phyloP scores from a whole-genome alignment of 2,888 invertebrate genomes.

The Itoplectis maculator region DNA sequence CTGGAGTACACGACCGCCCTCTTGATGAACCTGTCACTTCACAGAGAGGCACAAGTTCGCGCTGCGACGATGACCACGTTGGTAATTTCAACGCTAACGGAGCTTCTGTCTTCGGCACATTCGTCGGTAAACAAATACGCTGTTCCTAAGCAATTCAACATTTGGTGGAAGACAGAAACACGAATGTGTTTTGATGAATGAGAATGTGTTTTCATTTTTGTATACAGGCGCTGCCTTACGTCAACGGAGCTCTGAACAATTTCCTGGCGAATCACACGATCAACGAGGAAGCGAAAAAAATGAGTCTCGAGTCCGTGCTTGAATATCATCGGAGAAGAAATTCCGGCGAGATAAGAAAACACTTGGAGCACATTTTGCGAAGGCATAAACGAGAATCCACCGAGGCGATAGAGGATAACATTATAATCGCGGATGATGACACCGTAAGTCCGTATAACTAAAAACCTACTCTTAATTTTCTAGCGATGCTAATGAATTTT shows the following conservation, averaged over 20 bases:
- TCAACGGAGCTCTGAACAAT: conserved; percentile 84
- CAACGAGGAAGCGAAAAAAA: conserved; percentile 84
- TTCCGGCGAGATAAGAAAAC: conserved; percentile 77
- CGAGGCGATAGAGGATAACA: conserved; percentile 71
- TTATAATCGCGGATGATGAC: conserved; percentile 76
- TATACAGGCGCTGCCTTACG: conserved; percentile 77
- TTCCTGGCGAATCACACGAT: conserved; percentile 85
- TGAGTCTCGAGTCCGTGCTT: conserved; percentile 75
- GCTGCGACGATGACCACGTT: conserved; percentile 76
- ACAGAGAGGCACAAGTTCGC: conserved; percentile 84
- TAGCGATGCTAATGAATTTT: background rate
- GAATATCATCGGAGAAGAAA: conserved; percentile 76
- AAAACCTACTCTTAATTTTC: no score
- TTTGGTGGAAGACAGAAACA: background rate
- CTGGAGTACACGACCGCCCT: conserved; percentile 89
- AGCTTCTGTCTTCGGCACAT: conserved; percentile 76
- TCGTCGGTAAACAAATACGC: conserved; percentile 72
- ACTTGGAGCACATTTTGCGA: conserved; percentile 77
- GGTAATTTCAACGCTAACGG: conserved; percentile 78
- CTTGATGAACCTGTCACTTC: conserved; percentile 89
- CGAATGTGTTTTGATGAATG: background rate
- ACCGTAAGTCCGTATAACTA: conserved; percentile 72
- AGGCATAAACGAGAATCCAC: conserved; percentile 74
- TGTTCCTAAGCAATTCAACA: background rate
- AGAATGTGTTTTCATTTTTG: background rate